These are phyloP conservation scores for Cephalopachus bancanus DNA, from an alignment of 2,797 vertebrate species.

Conservation along the genomic window DNA sequence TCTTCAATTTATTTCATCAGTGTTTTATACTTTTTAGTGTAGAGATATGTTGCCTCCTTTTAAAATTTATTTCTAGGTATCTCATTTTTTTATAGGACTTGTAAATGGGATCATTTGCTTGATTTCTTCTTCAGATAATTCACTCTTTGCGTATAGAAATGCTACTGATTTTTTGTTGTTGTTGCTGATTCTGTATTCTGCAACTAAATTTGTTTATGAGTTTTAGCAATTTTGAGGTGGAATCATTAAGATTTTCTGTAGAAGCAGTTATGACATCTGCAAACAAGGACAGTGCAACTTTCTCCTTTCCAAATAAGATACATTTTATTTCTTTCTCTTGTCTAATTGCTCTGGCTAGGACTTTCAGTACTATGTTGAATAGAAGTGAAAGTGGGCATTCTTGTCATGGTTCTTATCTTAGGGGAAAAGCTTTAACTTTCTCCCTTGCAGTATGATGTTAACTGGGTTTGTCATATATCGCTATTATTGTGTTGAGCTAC, in stretches of 20 bases:
- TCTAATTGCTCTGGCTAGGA: background rate
- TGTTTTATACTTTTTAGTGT: background rate
- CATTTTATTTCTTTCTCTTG: background rate
- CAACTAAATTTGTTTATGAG: background rate
- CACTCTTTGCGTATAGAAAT: background rate
- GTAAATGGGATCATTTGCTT: background rate
- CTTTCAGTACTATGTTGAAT: background rate
- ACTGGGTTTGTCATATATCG: background rate
- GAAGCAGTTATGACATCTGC: background rate
- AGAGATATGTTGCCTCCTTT: background rate
- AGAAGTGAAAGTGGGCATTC: background rate
- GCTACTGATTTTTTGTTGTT: background rate
- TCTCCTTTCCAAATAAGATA: background rate
- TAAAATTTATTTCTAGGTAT: background rate
- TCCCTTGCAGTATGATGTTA: background rate
- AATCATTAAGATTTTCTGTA: background rate
- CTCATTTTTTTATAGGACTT: background rate
- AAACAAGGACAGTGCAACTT: background rate
- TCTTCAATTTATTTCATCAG: background rate
- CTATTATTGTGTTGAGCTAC: background rate
- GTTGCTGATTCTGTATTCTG: background rate
- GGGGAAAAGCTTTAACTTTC: background rate
- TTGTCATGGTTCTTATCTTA: background rate
- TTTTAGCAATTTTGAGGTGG: background rate
- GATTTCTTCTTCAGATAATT: background rate